Base-by-base conservation (phyloP, 2,113 vertebrate species). In the Rana temporaria region DNA sequence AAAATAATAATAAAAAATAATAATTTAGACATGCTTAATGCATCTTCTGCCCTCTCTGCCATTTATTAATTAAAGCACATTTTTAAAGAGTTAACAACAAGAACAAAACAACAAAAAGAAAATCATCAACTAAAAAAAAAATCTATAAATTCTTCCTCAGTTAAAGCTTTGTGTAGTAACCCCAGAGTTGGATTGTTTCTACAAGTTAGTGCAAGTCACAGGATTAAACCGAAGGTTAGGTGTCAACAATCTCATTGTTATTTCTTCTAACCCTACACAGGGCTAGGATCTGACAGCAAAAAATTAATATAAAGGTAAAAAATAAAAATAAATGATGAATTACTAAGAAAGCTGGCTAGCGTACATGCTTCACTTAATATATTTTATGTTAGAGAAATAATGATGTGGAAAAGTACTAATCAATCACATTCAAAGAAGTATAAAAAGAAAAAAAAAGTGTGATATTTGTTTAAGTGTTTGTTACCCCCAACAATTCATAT, bases 141-240 rank as follows among this genome's bases (percentile, higher is more conserved):
- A 6, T 30, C 26, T 68, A 48, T 68, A 42, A 79, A 79, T 59
- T 30, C 34, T 34, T n/a, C 64, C 48, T 26, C 53, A 55, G 60
- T 62, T 62, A 62, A 12, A 62, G 24, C 20, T 55, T 56, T 52
- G 20, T 38, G 24, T 68, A 9, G 66, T 38, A 32, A 32, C 32
- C 55, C 26, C 53, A 48, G 20, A 38, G 16, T 59, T 68, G 20
- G 56, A 62, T 52, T 69, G 63, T 42, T 42, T 78, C 34, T 71
- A 32, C 78, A 80, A 70, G 78, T 80, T 38, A 70, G 56, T 52
- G 38, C 78, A 80, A 80, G 78, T 34, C 55, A 12, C 32, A 15
- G 8, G 9, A 69, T 60, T 69, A 78, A 20, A 38, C 30, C 20
- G 24, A n/a, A 79, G 56, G 53, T 70, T 59, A 80, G 62, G 34